These are phyloP conservation scores for Hypanus sabinus DNA, from an alignment of 2,113 vertebrate species.

Conservation along the genomic window DNA sequence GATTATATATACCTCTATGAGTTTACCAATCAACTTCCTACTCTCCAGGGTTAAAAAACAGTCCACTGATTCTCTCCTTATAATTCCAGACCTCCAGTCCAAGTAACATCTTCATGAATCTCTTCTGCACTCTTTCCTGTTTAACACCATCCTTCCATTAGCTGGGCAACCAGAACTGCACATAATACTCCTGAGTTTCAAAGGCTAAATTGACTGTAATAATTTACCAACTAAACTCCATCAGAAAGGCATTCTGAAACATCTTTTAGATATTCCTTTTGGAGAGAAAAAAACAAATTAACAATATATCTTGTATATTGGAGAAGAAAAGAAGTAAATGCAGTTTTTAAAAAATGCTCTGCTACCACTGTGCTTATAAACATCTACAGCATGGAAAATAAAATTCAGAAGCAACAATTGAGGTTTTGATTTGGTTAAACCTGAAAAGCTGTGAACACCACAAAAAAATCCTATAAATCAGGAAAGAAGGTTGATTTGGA, in stretches of 20 bases:
- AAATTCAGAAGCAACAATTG: conserved; percentile 32
- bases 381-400: conserved; percentile 1
- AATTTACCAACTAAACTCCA: not conserved
- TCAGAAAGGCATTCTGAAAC: not conserved
- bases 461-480: conserved; percentile 34
- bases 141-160: too few species aligned
- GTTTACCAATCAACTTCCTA: too few species aligned
- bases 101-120: too few species aligned
- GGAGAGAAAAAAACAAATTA: not conserved
- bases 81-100: too few species aligned
- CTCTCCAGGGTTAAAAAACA: too few species aligned
- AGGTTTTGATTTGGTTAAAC: conserved; percentile 35
- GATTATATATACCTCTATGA: too few species aligned
- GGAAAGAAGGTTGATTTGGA: conserved; percentile 19
- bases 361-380: conserved; percentile 1
- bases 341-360: not conserved
- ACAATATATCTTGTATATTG: not conserved
- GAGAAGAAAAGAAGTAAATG: conserved; percentile 18
- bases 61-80: too few species aligned
- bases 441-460: not conserved
- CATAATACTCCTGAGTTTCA: too few species aligned
- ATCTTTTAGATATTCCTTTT: not conserved
- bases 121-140: too few species aligned
- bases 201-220: not conserved
- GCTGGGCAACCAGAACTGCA: too few species aligned